Base-by-base conservation (phyloP, 1,140 invertebrate species). In the Paralvinella palmiformis region DNA sequence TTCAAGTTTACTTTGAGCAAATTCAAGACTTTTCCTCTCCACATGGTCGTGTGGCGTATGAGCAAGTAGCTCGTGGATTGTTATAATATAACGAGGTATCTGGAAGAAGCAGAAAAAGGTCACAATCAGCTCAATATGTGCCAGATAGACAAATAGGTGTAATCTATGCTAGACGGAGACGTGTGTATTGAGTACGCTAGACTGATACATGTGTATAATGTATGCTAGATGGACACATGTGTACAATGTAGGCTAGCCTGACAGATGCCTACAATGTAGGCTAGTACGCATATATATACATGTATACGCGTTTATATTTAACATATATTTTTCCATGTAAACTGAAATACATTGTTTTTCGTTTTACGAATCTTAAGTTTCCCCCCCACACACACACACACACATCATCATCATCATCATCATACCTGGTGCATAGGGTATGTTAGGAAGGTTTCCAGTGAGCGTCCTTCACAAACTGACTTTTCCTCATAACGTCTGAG, bases 31-130 rank as follows among this genome's bases (percentile, higher is more conserved):
- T 73, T 91, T 89, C 36, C 91, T 83, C 79, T 96, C 92, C n/a
- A 95, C 92, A 80, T 95, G 92, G 81, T 95, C 91, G 76, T 94
- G 90, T 0, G 93, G 92, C 0, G 92, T 95, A 78, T 94, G 92
- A 15, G 92, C 92, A 48, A 96, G 80, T 24, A 96, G 81, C 79
- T 95, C 92, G 77, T 94, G 92, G 24, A 95, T 83, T 0, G 91
- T 94, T 56, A 94, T 91, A 56, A 95, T 95, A 75, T 95, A 96
- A 7, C 92, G 85, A 13, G 92, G 92, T 59, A 96, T 88, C 92
- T 94, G 74, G 27, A 57, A 41, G 37, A 44, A 44, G n/a, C 37
- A 15, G 37, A 44, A 44, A 44, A 15, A 44, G n/a, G 37, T 44
- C n/a, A n/a, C 37, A 44, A 44, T 44, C 37, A n/a, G 37, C 44